A percentile compares a stretch with the other conserved stretches of the same genome.
These are phyloP conservation scores for Drosophila nigromelanica DNA, from an alignment of 1,140 invertebrate genomes.

Conservation along the genomic window DNA sequence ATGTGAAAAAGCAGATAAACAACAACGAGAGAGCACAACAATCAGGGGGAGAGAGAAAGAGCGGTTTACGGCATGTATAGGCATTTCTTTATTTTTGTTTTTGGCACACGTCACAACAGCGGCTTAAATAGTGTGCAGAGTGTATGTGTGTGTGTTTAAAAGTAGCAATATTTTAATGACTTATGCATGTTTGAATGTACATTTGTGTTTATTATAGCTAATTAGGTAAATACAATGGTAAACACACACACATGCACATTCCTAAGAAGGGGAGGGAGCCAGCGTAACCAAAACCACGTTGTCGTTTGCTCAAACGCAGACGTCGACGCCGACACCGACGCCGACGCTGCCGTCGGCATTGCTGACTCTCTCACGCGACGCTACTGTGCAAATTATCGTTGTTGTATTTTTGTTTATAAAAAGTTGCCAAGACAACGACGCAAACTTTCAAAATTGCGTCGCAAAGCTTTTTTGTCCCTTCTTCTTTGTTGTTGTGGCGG, in stretches of 20 bases:
- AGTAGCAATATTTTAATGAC: constrained; percentile 22
- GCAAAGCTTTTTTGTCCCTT: constrained; percentile 53
- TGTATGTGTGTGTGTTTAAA: constrained; percentile 6
- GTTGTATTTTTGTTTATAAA: constrained; percentile 51
- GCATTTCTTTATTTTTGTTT: constrained; percentile 50
- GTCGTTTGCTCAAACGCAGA: constrained; percentile 27
- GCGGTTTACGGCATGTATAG: constrained; percentile 33
- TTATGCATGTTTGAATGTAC: background rate
- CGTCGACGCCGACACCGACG: background rate
- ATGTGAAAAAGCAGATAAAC: constrained; percentile 31
- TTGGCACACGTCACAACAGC: constrained; percentile 42
- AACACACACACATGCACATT: constrained; percentile 2
- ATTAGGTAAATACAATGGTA: constrained; percentile 55
- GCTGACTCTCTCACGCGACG: constrained; percentile 41
- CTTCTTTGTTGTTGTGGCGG: background rate
- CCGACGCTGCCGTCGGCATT: too few relatives aligned
- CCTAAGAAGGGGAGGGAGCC: background rate
- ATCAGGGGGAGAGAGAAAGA: constrained; percentile 9
- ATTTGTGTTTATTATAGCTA: constrained; percentile 48
- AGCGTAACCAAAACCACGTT: constrained; percentile 40
- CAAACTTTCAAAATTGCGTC: constrained; percentile 74
- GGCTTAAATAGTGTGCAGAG: constrained; percentile 26
- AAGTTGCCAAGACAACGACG: constrained; percentile 73
- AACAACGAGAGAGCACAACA: constrained; percentile 21
- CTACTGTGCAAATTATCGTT: constrained; percentile 53